A percentile compares a stretch with the other conserved stretches of the same genome.
Evolutionary conservation across 2,797 vertebrate species (phyloP).

Genomic region (Rousettus madagascariensis): DNA sequence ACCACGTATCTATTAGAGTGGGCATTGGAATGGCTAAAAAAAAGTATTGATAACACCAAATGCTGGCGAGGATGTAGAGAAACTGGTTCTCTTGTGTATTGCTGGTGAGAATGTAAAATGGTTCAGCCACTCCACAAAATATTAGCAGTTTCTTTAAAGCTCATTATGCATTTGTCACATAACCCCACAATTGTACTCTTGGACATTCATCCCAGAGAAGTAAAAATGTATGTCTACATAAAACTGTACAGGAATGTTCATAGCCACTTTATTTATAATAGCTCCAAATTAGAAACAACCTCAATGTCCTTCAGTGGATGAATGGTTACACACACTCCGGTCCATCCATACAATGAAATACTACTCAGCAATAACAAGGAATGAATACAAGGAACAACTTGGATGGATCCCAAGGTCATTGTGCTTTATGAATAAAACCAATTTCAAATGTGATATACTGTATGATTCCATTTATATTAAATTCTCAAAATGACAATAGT

Average conservation of each 20-base stretch:
- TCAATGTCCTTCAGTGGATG: background rate
- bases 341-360: background rate
- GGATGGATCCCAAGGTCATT: background rate
- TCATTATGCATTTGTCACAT: background rate
- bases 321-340: background rate
- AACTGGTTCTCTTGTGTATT: background rate
- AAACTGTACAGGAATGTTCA: background rate
- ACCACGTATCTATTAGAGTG: background rate
- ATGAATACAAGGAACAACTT: background rate
- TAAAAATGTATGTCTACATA: background rate
- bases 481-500: constrained; percentile 21
- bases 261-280: constrained; percentile 22
- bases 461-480: background rate
- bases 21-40: background rate
- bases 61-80: background rate
- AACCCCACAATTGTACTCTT: background rate
- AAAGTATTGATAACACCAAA: background rate
- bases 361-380: background rate
- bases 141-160: background rate
- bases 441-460: background rate
- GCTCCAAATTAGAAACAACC: background rate
- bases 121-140: background rate
- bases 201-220: background rate
- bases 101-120: background rate
- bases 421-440: background rate